phyloP scores from a whole-genome alignment of 1,140 invertebrate species.

The Drosophila insularis region DNA sequence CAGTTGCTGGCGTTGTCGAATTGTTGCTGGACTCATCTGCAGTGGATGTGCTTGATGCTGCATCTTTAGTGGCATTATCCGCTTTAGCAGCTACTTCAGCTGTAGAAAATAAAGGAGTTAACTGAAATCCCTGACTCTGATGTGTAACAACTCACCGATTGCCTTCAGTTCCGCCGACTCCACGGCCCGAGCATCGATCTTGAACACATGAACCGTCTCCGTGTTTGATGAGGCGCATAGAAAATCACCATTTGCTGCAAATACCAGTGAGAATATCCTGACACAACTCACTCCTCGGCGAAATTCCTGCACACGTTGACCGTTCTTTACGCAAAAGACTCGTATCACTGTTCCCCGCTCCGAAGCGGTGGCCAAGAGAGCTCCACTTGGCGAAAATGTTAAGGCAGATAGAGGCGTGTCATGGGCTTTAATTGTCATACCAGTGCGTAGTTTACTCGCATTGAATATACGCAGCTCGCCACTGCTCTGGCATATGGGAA shows the following conservation, averaged over 20 bases:
- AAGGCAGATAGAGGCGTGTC: conserved; percentile 97
- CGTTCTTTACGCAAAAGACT: conserved; percentile 95
- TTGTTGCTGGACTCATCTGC: conserved; percentile 30
- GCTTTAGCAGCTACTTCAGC: conserved; percentile 66
- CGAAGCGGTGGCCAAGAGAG: conserved; percentile 95
- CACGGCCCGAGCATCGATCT: conserved; percentile 84
- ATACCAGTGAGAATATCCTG: conserved; percentile 95
- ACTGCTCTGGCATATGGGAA: conserved; percentile 95
- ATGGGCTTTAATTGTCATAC: conserved; percentile 97
- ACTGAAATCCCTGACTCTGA: background rate
- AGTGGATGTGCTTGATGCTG: background rate
- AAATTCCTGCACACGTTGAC: conserved; percentile 96
- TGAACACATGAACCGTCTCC: conserved; percentile 99
- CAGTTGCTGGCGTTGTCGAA: background rate
- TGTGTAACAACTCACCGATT: conserved; percentile 43
- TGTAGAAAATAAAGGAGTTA: background rate
- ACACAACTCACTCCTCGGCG: conserved; percentile 97
- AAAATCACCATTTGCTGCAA: conserved; percentile 95
- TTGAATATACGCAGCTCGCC: conserved; percentile 99
- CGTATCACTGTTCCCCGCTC: conserved; percentile 99
- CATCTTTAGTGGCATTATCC: conserved; percentile 35
- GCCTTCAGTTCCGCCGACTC: conserved; percentile 65
- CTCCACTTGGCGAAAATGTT: conserved; percentile 94
- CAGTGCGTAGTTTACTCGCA: conserved; percentile 95
- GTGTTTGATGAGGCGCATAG: conserved; percentile 98